Evolutionary conservation across 2,888 invertebrate genomes (phyloP), one percentile per base, ranked within the genome.

Genomic region (Brenthis hecate): DNA sequence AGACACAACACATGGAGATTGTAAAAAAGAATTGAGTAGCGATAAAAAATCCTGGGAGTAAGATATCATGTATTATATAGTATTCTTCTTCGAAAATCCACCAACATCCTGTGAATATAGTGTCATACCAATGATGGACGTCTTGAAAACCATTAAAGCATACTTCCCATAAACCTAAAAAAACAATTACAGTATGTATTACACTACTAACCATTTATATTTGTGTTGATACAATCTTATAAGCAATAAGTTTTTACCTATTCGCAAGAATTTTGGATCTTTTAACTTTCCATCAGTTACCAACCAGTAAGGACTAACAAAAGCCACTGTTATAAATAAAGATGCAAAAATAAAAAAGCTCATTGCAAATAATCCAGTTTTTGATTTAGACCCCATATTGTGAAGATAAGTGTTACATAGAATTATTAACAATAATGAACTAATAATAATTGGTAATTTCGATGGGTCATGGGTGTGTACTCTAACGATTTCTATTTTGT

Each of bases 31-130:
- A 96, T 85, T 99, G 99, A 0, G 98, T 98, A 0, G 97, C 96
- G 67, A 98, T 96, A 81, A 98, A 98, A 92, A 99, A 99, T 14
- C 96, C 96, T 65, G 98, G 98, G 77, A 98, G 89, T 4, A 99
- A 91, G 79, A 98, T 96, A 78, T 98, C 96, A 80, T 97, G 96
- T 75, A 99, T 97, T 69, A 98, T 98, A 82, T 98, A 98, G 85
- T 98, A 98, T 89, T 99, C 99, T 85, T 98, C 98, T 88, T 99
- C 98, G 81, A 98, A 98, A 71, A 99, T 97, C 98, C 99, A 99
- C 97, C 98, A 98, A 82, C 99, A 99, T 0, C 97, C 98, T 16
- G 93, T 94, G 79, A 98, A 98, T 65, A 94, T 93, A 6, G 95
- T 95, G 80, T 98, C 98, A 88, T 98, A 99, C 85, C 95, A 94